Evolutionary conservation across 2,888 invertebrate species (phyloP), one percentile per base, ranked within the genome.

Genomic region (Strigamia maritima): DNA sequence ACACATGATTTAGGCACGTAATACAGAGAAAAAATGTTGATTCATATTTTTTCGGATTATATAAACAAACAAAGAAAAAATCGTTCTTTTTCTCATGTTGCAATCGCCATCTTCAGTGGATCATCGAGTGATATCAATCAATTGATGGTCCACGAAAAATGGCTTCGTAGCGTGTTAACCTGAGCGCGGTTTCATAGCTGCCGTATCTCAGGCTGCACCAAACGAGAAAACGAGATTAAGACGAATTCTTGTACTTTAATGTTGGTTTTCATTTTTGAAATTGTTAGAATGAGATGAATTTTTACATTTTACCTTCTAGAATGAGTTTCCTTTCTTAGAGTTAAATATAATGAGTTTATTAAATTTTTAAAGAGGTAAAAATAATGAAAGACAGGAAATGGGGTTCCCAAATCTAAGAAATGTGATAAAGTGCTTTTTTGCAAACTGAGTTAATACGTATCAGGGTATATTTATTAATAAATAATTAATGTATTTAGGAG

Each of bases 361-460:
- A 14, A 8, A 40, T 8, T 40, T 40, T 10, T 10, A 16, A 49
- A 49, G 1, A 49, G 14, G 16, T 14, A 3, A 49, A 19, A 65
- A 65, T 22, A 24, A 24, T 24, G 22, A 12, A 24, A 24, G 60
- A 65, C 10, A 24, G 60, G 24, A 60, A 60, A 60, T 60, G 10
- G 60, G 24, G n/a, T 22, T 19, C 10, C 24, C 10, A 10, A 65
- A 65, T 65, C 60, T 65, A 22, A 24, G 60, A 65, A 65, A 65
- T 65, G 60, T 65, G 60, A 65, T 65, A 65, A 65, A 65, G 60
- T 65, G 60, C 60, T 65, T 65, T 65, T 65, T 65, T 22, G 22
- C 22, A 65, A 49, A 65, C 60, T 65, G 60, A 65, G 60, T 65
- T 65, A 65, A 65, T 65, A 65, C 60, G 60, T 65, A 65, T 65